Evolutionary conservation across 2,888 invertebrate species (phyloP).

Genomic region (Camptogramma bilineatum): DNA sequence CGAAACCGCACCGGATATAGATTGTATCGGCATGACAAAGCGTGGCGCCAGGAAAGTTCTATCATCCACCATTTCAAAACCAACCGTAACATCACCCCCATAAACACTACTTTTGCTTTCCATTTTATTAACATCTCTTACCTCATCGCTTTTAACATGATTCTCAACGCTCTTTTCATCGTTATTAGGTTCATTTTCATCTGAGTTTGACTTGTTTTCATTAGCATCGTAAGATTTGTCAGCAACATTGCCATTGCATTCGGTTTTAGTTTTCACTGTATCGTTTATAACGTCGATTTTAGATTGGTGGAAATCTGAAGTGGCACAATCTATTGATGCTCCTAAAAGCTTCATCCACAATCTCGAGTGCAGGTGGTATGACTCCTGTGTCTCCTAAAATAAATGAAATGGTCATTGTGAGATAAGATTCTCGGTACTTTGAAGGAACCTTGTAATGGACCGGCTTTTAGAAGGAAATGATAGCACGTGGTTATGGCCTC

Average conservation of each 20-base stretch:
- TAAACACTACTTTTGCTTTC: constrained; percentile 44
- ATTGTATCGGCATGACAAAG: constrained; percentile 84
- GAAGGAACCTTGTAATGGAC: constrained; percentile 49
- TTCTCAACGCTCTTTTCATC: constrained; percentile 47
- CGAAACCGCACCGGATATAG: constrained; percentile 84
- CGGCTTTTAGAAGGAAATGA: constrained; percentile 53
- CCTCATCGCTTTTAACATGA: constrained; percentile 35
- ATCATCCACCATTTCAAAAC: constrained; percentile 35
- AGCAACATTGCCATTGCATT: constrained; percentile 51
- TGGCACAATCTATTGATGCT: constrained; percentile 73
- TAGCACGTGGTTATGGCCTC: constrained; percentile 43
- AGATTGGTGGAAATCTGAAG: constrained; percentile 58
- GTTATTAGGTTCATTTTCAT: constrained; percentile 52
- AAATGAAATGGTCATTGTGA: constrained; percentile 79
- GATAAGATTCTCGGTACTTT: constrained; percentile 69
- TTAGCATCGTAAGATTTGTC: constrained; percentile 67
- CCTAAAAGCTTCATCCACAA: constrained; percentile 76
- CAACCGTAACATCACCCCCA: constrained; percentile 33
- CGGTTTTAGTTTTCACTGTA: constrained; percentile 39
- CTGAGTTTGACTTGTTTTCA: constrained; percentile 48
- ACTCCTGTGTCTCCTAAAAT: constrained; percentile 82
- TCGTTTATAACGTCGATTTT: constrained; percentile 48
- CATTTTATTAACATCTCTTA: constrained; percentile 43
- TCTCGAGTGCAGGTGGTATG: constrained; percentile 82
- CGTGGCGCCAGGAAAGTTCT: constrained; percentile 76